Evolutionary conservation across 2,888 invertebrate species (phyloP).

Genomic region (Auanema sp.): DNA sequence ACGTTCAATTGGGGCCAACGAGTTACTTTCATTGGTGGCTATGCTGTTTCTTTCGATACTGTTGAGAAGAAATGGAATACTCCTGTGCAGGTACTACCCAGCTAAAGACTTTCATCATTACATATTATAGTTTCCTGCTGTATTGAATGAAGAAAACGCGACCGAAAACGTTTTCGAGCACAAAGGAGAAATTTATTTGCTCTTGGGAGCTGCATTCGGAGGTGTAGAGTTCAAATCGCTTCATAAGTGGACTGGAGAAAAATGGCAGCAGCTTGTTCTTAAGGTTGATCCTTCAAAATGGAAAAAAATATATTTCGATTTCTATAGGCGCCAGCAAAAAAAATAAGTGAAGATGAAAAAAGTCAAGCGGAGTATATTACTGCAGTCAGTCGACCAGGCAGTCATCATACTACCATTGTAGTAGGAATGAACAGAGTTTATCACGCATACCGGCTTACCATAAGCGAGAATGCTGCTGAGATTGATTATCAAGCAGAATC

Average conservation of each 20-base stretch:
- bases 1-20: constrained; percentile 39
- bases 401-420: background rate
- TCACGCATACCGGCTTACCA: background rate
- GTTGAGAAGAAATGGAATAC: constrained; percentile 23
- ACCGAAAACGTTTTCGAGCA: constrained; percentile 34
- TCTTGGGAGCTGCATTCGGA: constrained; percentile 33
- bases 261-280: constrained; percentile 25
- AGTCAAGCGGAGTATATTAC: background rate
- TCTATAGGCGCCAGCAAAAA: no score
- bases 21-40: constrained; percentile 35
- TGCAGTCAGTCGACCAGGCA: background rate
- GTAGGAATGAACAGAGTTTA: background rate
- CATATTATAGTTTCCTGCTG: constrained; percentile 25
- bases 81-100: constrained; percentile 24
- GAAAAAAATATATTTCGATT: no score
- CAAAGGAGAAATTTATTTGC: constrained; percentile 29
- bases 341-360: no score
- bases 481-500: background rate
- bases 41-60: constrained; percentile 33
- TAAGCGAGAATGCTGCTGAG: background rate
- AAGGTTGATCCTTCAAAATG: constrained; percentile 13
- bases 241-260: constrained; percentile 32
- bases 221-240: constrained; percentile 22
- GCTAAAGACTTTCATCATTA: no score
- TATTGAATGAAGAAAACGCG: constrained; percentile 34